Percentiles rank a stretch among this genome's conserved stretches.
These are phyloP conservation scores for Ceratina australensis DNA, from an alignment of 1,140 invertebrate genomes.

Conservation along the genomic window DNA sequence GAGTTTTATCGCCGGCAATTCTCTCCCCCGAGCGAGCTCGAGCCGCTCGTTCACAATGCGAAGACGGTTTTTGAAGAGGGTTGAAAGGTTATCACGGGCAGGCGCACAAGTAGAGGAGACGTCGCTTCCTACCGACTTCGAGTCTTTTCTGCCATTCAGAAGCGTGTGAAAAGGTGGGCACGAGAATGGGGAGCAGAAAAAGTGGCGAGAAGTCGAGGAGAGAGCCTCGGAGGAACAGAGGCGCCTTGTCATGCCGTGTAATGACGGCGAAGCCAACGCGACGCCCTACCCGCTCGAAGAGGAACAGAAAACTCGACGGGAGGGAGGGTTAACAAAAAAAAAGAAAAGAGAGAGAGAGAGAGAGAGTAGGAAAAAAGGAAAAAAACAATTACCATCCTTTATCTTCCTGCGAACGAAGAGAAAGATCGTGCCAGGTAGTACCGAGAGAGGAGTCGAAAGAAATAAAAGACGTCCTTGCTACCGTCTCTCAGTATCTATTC, in stretches of 20 bases:
- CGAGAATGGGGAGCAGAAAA: slow-evolving; percentile 66
- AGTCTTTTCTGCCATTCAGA: slow-evolving; percentile 57
- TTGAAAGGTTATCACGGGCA: slow-evolving; percentile 57
- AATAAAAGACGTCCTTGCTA: slow-evolving; percentile 60
- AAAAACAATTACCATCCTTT: slow-evolving; percentile 58
- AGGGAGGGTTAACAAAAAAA: slow-evolving; percentile 13
- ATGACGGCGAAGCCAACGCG: slow-evolving; percentile 68
- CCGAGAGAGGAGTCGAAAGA: slow-evolving; percentile 51
- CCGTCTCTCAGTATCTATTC: slow-evolving; percentile 55
- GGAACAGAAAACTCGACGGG: slow-evolving; percentile 53
- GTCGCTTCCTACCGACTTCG: slow-evolving; percentile 56
- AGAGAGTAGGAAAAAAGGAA: too few species aligned
- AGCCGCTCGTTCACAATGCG: slow-evolving; percentile 43
- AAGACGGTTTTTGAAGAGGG: slow-evolving; percentile 53
- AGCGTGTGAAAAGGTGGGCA: slow-evolving; percentile 65
- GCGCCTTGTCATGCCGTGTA: slow-evolving; percentile 73
- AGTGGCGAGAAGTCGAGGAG: slow-evolving; percentile 63
- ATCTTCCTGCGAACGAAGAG: slow-evolving; percentile 50
- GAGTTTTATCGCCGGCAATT: not conserved
- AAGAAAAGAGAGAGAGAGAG: slow-evolving; percentile 1
- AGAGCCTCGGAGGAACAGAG: slow-evolving; percentile 60
- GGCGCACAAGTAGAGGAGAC: slow-evolving; percentile 40
- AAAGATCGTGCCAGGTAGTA: slow-evolving; percentile 58
- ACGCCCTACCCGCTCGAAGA: slow-evolving; percentile 50
- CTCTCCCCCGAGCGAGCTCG: slow-evolving; percentile 8